Percentiles rank a stretch among this genome's conserved stretches.
Conservation (phyloP, 2,888 invertebrate species). For the Macrophya annulata region DNA sequence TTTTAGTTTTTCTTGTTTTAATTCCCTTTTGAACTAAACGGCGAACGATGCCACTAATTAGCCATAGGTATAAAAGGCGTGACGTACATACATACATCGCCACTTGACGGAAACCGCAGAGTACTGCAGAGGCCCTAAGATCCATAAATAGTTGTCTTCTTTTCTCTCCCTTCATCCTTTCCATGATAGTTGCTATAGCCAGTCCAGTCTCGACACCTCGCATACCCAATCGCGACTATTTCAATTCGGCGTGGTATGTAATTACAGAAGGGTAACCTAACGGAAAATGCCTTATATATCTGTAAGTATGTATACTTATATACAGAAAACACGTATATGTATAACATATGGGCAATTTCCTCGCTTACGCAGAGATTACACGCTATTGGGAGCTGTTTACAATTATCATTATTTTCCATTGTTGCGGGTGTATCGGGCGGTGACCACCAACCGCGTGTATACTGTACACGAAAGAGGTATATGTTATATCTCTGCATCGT, state of each 20-base stretch:
- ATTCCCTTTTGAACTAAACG: background rate
- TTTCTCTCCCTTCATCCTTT: background rate
- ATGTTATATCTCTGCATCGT: background rate
- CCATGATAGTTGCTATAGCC: background rate
- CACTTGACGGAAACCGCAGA: constrained; percentile 41
- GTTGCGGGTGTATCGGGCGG: constrained; percentile 6
- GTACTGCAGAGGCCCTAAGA: background rate
- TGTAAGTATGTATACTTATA: background rate
- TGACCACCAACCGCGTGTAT: constrained; percentile 16
- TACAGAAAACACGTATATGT: background rate
- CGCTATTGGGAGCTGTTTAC: background rate
- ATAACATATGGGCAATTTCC: background rate
- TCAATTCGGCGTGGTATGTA: constrained; percentile 28
- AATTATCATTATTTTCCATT: constrained; percentile 18
- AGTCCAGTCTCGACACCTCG: background rate
- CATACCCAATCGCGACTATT: background rate
- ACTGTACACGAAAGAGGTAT: background rate
- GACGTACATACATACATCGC: background rate
- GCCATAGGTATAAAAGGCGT: background rate
- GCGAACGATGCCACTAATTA: background rate
- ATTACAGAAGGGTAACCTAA: background rate
- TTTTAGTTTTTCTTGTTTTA: background rate
- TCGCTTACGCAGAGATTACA: constrained; percentile 1
- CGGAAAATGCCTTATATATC: constrained; percentile 6
- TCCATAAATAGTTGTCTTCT: background rate